Evolutionary conservation across 2,113 vertebrate genomes (phyloP), one percentile per base, ranked within the genome.

Genomic region (Nycticebus coucang): DNA sequence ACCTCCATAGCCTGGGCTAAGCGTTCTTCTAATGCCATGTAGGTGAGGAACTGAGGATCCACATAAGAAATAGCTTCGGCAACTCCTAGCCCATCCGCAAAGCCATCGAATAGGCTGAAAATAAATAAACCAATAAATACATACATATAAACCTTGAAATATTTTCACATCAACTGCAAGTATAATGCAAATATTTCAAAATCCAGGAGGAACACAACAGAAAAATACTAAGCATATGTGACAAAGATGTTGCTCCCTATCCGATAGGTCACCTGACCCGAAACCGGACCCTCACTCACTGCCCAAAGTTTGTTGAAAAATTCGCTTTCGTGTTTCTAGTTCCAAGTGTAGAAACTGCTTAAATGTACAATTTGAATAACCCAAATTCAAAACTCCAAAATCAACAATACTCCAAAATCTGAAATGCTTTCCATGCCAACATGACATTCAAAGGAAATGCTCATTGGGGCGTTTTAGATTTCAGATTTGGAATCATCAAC

Each of bases 1-100:
- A 99, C 99, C 99, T 99, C 98, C 98, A 99, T 97, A 85, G 98
- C 98, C 95, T 98, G 98, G 89, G 98, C 98, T 79, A 99, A 97
- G 14, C 71, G 97, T 90, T 98, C 99, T 92, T 99, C 99, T 24
- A 99, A 88, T 4, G 98, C 98, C 98, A 98, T 97, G 78, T 98
- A 98, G 3, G 98, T 97, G 18, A 99, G 96, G 96, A 99, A 97
- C n/a, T 98, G 98, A 91, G 98, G 98, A 84, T 98, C 98, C 95
- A 98, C 83, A 0, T 97, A 97, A 45, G 98, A 98, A 97, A 98
- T 97, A 1, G 98, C 97, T 97, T 98, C 98, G 74, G 97, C 98
- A 94, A 98, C 98, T 96, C 98, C 98, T 15, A 99, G 96, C 71
- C 98, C 98, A 75, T 99, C 98, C 2, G 98, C 98, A 95, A 99